These are phyloP conservation scores for Python bivittatus DNA, from an alignment of 2,113 vertebrate species.

Conservation along the genomic window DNA sequence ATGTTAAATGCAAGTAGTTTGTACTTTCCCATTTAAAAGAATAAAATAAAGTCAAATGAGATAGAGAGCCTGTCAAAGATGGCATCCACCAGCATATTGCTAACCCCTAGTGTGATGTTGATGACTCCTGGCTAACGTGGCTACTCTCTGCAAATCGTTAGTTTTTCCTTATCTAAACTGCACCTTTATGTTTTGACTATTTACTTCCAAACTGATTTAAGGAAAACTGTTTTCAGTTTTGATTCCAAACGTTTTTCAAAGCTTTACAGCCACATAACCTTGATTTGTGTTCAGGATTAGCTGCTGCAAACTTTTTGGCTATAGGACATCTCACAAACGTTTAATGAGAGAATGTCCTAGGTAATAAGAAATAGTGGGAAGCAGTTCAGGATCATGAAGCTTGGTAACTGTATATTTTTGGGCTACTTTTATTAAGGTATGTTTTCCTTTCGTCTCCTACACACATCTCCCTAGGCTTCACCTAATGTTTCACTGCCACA, in stretches of 20 bases:
- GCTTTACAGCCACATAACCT: neutral
- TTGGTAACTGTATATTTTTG: neutral
- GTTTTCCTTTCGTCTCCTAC: neutral
- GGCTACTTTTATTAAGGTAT: neutral
- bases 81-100: no score
- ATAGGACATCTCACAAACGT: neutral
- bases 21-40: no score
- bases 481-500: neutral
- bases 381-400: neutral
- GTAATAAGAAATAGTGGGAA: constrained; percentile 4
- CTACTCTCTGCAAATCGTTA: no score
- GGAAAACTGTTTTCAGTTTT: neutral
- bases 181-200: no score
- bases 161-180: no score
- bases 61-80: no score
- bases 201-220: neutral
- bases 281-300: neutral
- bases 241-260: neutral
- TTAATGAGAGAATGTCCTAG: neutral
- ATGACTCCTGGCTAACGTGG: no score
- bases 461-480: neutral
- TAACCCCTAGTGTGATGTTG: no score
- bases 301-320: neutral
- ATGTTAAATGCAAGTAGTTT: no score
- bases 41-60: no score